Evolutionary conservation across 35 echinoderm and acorn worm genomes (phyloP).

Genomic region (Strongylocentrotus purpuratus): DNA sequence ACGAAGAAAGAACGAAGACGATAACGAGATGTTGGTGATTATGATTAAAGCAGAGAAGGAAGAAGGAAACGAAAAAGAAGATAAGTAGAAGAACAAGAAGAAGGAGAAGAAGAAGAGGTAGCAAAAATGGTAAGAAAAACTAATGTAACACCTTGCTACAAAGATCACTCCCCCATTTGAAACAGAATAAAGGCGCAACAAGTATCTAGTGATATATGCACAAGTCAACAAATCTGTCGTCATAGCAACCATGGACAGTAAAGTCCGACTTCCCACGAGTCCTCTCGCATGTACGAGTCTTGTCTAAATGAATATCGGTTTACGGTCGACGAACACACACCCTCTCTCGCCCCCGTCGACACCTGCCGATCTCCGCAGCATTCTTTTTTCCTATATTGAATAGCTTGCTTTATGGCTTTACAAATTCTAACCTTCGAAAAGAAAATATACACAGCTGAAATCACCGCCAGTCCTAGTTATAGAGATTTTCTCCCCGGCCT

Average conservation of each 20-base stretch:
- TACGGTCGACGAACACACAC: background rate
- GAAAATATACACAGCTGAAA: background rate
- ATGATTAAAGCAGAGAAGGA: too few species aligned
- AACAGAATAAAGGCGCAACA: background rate
- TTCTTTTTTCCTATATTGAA: background rate
- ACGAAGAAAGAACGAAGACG: too few species aligned
- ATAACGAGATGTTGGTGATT: too few species aligned
- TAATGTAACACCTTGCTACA: background rate
- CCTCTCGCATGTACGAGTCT: background rate
- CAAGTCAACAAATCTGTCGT: conserved; percentile 10
- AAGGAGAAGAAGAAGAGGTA: too few species aligned
- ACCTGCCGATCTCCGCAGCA: background rate
- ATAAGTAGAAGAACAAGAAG: too few species aligned
- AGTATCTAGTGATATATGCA: background rate
- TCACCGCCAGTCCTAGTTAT: background rate
- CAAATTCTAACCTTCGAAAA: background rate
- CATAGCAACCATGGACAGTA: background rate
- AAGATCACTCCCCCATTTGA: background rate
- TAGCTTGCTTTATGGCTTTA: background rate
- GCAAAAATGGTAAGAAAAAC: too few species aligned
- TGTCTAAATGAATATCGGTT: conserved; percentile 2
- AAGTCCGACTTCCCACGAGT: background rate
- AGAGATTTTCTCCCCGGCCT: too few species aligned
- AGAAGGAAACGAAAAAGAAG: too few species aligned
- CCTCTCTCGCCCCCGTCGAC: background rate